Evolutionary conservation across 2,888 invertebrate genomes (phyloP), one percentile per base, ranked within the genome.

Genomic region (Junonia oenone): DNA sequence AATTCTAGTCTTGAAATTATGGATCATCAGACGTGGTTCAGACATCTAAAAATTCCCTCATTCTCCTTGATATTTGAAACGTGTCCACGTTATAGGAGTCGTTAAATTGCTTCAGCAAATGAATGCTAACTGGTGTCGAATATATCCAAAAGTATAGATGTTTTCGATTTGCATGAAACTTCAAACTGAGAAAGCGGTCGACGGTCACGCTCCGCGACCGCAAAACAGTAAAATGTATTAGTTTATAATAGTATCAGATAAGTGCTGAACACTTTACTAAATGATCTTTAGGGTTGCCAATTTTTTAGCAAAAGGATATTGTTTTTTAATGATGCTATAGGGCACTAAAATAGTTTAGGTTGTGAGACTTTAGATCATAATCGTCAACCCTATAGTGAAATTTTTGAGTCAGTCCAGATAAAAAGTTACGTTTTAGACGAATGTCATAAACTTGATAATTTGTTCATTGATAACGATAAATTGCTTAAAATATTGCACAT

Each of bases 131-230:
- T 15, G 15, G 22, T 33, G 35, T n/a, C n/a, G 9, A 51, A 38
- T 49, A 45, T 54, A 43, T 47, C 35, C 29, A 40, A 47, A 33
- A 14, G 51, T 43, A 26, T 47, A 53, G 45, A 50, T 52, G 14
- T 38, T 37, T 45, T 49, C 43, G 27, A 59, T 59, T 59, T 56
- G 51, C 59, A 56, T 59, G 53, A 47, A 51, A 56, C 51, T 40
- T 47, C 47, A 22, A 38, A 58, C 45, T 49, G 43, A 58, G 58
- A 56, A 58, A 58, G 58, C 55, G 55, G 52, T 58, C 61, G 19
- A 48, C 45, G 45, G 58, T 61, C 61, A 58, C 51, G 58, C 55
- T 61, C 55, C 51, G 50, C 47, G 55, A 56, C 52, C 45, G 37
- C 33, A 47, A 19, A 27, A 56, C 49, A 56, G 47, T 31, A 43